Evolutionary conservation across 1,140 invertebrate species (phyloP), one percentile per base, ranked within the genome.

Genomic region (Mactra quadrangularis): DNA sequence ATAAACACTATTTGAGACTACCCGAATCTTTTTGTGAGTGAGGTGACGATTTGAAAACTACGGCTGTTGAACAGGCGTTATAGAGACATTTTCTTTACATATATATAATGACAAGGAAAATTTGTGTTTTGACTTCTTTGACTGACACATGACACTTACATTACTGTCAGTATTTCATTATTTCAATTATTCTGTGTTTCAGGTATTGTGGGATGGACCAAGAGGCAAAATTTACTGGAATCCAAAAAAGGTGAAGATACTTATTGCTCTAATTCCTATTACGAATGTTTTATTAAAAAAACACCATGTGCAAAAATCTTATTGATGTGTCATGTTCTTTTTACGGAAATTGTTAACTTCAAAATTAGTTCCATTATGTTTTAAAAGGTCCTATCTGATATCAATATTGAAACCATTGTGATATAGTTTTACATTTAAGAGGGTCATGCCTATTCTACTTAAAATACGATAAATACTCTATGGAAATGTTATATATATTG

Each of bases 191-290:
- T n/a, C n/a, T n/a, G n/a, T 25, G 9, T 72, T 72, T 53, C 52
- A 72, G 70, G 70, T 3, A 55, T 72, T 19, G 27, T 25, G 3
- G 52, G 47, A 7, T 72, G 70, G 70, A 55, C 33, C 29, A 72
- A 72, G 47, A 72, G 70, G 22, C 25, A 72, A 17, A 72, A 55
- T 19, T 1, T 55, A 19, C 4, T 53, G 52, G 70, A 72, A 35
- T 53, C 70, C 25, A 72, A 72, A 33, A 55, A 45, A 72, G 70
- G 70, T 72, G 19, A 9, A 47, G 41, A 19, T 38, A 9, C 29
- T 17, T 35, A 13, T 9, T 60, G 19, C 7, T 6, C 27, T 31
- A 35, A 27, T 17, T 13, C 4, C 31, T 29, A 27, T 27, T 29
- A 9, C 31, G 22, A 17, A 31, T 60, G 27, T 60, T 60, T 27